phyloP scores from a whole-genome alignment of 2,113 vertebrate genomes.

The Mola mola region DNA sequence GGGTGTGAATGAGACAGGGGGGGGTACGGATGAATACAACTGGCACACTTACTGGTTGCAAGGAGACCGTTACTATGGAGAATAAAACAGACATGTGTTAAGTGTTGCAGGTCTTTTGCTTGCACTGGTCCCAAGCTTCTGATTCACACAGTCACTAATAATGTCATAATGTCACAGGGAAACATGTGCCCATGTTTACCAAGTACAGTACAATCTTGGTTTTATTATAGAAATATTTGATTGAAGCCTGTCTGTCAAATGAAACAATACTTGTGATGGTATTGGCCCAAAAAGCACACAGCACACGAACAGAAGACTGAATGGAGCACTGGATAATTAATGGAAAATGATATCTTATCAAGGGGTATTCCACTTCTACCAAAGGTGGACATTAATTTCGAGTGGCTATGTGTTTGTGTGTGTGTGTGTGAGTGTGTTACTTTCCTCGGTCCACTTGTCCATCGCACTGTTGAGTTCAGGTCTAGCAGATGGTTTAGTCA shows the following conservation, averaged over 20 bases:
- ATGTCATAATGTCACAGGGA: background rate
- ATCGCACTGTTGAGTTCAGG: slow-evolving; percentile 35
- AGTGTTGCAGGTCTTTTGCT: slow-evolving; percentile 30
- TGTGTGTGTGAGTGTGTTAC: slow-evolving; percentile 8
- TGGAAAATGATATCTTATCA: slow-evolving; percentile 31
- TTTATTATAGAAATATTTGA: too few relatives aligned
- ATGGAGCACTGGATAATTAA: slow-evolving; percentile 31
- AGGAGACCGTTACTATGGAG: slow-evolving; percentile 72
- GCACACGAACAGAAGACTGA: slow-evolving; percentile 7
- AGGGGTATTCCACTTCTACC: slow-evolving; percentile 5
- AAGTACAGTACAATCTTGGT: too few relatives aligned
- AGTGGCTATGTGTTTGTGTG: slow-evolving; percentile 2
- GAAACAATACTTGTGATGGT: background rate
- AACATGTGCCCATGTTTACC: too few relatives aligned
- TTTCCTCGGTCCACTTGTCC: slow-evolving; percentile 21
- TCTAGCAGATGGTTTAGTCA: slow-evolving; percentile 69
- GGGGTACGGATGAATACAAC: slow-evolving; percentile 61
- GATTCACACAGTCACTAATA: background rate
- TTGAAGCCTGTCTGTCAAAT: too few relatives aligned
- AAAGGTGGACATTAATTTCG: slow-evolving; percentile 1
- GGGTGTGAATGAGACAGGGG: slow-evolving; percentile 44
- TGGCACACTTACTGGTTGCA: slow-evolving; percentile 66
- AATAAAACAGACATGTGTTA: slow-evolving; percentile 50
- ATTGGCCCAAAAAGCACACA: background rate
- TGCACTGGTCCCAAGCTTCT: slow-evolving; percentile 6